Conservation (phyloP, 2,113 vertebrate species). For the Eptesicus fuscus region DNA sequence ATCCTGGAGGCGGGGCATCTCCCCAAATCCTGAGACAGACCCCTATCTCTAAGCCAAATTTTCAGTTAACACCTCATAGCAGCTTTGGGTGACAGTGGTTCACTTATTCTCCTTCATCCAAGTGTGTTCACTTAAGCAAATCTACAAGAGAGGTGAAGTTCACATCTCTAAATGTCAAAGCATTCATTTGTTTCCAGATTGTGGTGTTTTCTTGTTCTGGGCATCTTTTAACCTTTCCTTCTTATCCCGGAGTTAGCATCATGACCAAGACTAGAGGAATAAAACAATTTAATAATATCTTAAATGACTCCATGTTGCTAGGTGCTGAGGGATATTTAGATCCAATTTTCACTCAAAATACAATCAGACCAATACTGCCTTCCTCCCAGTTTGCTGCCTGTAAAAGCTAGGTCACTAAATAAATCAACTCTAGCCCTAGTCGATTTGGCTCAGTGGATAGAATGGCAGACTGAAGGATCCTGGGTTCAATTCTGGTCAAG, state of each 20-base stretch:
- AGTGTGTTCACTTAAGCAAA: background rate
- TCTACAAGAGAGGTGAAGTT: background rate
- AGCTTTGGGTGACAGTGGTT: background rate
- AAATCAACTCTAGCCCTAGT: background rate
- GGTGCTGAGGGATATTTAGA: background rate
- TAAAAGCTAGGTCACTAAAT: background rate
- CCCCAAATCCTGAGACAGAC: background rate
- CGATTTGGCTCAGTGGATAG: no score
- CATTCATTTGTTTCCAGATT: background rate
- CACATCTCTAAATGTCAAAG: background rate
- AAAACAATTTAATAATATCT: background rate
- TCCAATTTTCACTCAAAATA: background rate
- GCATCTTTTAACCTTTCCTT: background rate
- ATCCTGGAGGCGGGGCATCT: background rate
- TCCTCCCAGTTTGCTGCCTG: background rate
- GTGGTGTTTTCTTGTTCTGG: background rate
- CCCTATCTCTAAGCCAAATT: background rate
- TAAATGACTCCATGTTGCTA: background rate
- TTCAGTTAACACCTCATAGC: background rate
- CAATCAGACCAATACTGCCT: background rate
- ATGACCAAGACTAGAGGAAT: background rate
- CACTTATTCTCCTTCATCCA: background rate
- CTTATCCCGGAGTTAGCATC: background rate
- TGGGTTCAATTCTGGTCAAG: no score
- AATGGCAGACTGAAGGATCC: no score